Base-by-base conservation (phyloP, 1,140 invertebrate genomes). In the Lithobius niger region DNA sequence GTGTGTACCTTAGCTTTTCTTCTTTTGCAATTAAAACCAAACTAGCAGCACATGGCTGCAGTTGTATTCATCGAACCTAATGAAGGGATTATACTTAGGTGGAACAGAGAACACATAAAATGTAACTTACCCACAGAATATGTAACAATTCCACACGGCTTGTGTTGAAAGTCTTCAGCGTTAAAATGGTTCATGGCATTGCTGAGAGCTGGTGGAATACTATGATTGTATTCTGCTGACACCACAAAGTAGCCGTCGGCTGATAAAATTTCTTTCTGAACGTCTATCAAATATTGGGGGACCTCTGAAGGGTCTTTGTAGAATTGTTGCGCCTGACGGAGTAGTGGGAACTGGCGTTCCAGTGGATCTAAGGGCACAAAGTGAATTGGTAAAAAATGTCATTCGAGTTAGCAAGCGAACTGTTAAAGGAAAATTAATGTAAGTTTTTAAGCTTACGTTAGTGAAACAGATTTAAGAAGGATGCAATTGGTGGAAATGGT, bases 151-250 rank as follows among this genome's bases (percentile, higher is more conserved):
- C 65, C 71, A 57, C 67, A 69, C 10, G 74, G 74, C 55, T 71
- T 71, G 57, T 68, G 69, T 3, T 62, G 59, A 57, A 61, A 76
- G 1, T 64, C 61, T 3, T 60, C 60, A 16, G 67, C 61, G 0
- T 68, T 66, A 54, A 76, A 75, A 59, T 76, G 72, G 59, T 74
- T 67, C 59, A 76, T 54, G 65, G 74, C 64, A 52, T 74, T 73
- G 3, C 64, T 53, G 1, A 76, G 62, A 10, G 71, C 73, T 4
- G 74, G 72, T 0, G 74, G 73, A 13, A 73, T 58, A 15, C 61
- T 62, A 54, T 69, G 66, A 57, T 76, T 76, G 60, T 76, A 76
- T 59, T 76, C 74, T 0, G 68, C 64, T 10, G 70, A 65, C 1
- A 75, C 61, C n/a, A 74, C 60, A 2, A 76, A 61, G 54, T 65